Evolutionary conservation across 2,797 vertebrate species (phyloP), one percentile per base, ranked within the genome.

Genomic region (Malacoctenus gilli): DNA sequence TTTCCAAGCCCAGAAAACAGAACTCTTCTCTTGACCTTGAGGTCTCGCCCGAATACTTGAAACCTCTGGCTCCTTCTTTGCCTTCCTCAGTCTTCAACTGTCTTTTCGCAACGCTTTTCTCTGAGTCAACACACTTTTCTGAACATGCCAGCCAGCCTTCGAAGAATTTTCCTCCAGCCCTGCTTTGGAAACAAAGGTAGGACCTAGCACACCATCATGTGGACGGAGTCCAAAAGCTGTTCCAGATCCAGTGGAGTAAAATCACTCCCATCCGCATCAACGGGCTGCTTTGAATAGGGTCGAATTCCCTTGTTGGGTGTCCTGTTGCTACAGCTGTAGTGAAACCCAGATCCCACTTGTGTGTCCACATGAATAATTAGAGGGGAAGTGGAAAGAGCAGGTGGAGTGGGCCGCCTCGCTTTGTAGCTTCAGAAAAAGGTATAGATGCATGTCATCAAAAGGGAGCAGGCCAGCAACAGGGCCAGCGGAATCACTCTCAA

Each of bases 101-200:
- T 6, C 30, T 6, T 28, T 75, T 38, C 35, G 66, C 55, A 30
- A 58, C 42, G 12, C 38, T 25, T 54, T 52, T 28, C 40, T 31
- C 19, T 23, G 4, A 59, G 42, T 52, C 32, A 20, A 41, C 4
- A 41, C 4, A 20, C 22, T 11, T n/a, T n/a, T 66, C 34, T 36
- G 30, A 59, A 59, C 8, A 12, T 11, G 8, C 1, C 59, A 20
- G 28, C 22, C 35, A 58, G 28, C 25, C 35, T 60, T 62, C 21
- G 3, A 2, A 20, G 35, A 40, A 38, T 53, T 51, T 56, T 75
- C 14, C 15, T 63, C 74, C 63, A 59, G 40, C 10, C n/a, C 56
- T 39, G 9, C 70, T 63, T 51, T 56, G 50, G 66, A 78, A 69
- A 59, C 41, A 19, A 86, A 89, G 88, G 87, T 89, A 89, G 81